phyloP scores from a whole-genome alignment of 1,140 invertebrate genomes.

The Megathymus violae region DNA sequence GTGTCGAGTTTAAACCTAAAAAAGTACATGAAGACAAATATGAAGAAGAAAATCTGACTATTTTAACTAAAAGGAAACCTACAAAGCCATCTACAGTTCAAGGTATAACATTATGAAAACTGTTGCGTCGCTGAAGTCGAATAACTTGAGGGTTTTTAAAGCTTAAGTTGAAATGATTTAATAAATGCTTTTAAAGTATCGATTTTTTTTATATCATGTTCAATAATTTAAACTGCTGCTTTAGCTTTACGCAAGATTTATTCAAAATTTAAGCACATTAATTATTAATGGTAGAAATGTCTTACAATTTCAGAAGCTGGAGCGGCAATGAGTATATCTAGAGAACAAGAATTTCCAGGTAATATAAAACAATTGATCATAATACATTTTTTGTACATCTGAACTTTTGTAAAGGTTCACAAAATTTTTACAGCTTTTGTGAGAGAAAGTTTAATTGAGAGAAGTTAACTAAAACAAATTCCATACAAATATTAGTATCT shows the following conservation, averaged over 20 bases:
- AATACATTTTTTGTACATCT: too few relatives aligned
- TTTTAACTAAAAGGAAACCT: constrained; percentile 86
- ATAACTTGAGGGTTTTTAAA: not conserved
- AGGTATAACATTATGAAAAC: constrained; percentile 80
- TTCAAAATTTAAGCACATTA: not conserved
- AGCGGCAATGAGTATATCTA: constrained; percentile 71
- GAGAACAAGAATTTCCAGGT: constrained; percentile 76
- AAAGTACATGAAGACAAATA: constrained; percentile 71
- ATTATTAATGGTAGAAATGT: not conserved
- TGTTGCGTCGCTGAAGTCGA: constrained; percentile 6
- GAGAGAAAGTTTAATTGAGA: too few relatives aligned
- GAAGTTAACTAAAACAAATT: too few relatives aligned
- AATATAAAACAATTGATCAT: too few relatives aligned
- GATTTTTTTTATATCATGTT: not conserved
- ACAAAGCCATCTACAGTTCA: constrained; percentile 85
- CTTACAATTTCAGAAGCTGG: constrained; percentile 63
- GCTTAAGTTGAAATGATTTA: not conserved
- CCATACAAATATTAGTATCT: too few relatives aligned
- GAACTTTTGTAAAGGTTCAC: too few relatives aligned
- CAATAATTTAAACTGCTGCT: not conserved
- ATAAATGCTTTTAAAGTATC: constrained; percentile 3
- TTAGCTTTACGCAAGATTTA: not conserved
- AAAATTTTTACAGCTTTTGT: too few relatives aligned
- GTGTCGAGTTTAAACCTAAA: constrained; percentile 81
- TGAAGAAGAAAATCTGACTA: constrained; percentile 86